Evolutionary conservation across 2,888 invertebrate genomes (phyloP).

Genomic region (Epirrhoe tristata): DNA sequence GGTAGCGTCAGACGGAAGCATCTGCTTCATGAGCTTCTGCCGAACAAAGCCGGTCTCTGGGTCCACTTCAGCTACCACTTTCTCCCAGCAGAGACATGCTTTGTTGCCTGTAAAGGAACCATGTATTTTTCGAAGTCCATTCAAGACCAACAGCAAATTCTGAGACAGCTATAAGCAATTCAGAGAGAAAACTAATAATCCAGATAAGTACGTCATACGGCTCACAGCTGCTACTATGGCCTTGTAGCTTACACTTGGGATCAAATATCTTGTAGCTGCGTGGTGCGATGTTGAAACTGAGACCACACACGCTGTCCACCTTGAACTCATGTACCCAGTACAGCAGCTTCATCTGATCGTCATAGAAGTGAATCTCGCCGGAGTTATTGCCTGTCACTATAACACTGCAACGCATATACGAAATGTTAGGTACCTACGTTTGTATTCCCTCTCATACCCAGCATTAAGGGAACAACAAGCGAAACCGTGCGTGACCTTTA

Average conservation of each 20-base stretch:
- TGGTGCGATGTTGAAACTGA: constrained; percentile 80
- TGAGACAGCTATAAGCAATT: too few relatives aligned
- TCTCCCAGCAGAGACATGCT: constrained; percentile 71
- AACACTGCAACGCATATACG: constrained; percentile 59
- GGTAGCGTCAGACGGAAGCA: constrained; percentile 81
- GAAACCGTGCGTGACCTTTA: constrained; percentile 16
- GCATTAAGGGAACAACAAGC: too few relatives aligned
- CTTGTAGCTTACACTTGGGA: constrained; percentile 61
- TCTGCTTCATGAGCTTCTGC: constrained; percentile 66
- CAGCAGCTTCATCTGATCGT: constrained; percentile 82
- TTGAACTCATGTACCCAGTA: constrained; percentile 83
- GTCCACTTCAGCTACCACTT: constrained; percentile 60
- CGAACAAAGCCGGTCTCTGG: constrained; percentile 54
- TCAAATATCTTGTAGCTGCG: constrained; percentile 68
- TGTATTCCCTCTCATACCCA: too few relatives aligned
- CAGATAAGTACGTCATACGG: too few relatives aligned
- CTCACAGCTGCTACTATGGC: too few relatives aligned
- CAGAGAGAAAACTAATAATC: too few relatives aligned
- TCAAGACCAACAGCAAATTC: too few relatives aligned
- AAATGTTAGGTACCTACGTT: too few relatives aligned
- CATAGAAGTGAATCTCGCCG: constrained; percentile 86
- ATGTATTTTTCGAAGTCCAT: neutral
- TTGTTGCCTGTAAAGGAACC: constrained; percentile 58
- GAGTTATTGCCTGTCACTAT: constrained; percentile 82
- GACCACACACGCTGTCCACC: constrained; percentile 74